A percentile compares a stretch with the other conserved stretches of the same genome.
Evolutionary conservation across 2,888 invertebrate species (phyloP).

Genomic region (Andrena praecox): DNA sequence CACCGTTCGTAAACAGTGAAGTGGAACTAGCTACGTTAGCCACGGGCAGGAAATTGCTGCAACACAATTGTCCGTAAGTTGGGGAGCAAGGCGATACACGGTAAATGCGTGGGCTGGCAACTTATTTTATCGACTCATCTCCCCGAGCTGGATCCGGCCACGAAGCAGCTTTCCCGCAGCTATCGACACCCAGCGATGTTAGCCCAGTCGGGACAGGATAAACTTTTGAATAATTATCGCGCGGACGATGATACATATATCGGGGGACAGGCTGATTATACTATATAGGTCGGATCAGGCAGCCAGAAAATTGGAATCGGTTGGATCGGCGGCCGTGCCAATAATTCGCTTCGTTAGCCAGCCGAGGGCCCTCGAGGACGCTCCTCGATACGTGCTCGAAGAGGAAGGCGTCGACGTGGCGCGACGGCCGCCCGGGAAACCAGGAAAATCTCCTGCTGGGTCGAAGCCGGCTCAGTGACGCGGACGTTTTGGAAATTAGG

Average conservation of each 20-base stretch:
- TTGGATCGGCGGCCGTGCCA: constrained; percentile 64
- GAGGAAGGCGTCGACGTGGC: constrained; percentile 43
- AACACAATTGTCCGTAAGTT: constrained; percentile 45
- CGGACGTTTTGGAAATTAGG: constrained; percentile 49
- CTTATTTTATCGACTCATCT: constrained; percentile 29
- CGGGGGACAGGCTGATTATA: constrained; percentile 58
- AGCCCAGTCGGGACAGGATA: constrained; percentile 52
- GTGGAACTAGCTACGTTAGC: constrained; percentile 31
- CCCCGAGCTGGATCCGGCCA: neutral
- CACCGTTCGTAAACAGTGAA: constrained; percentile 52
- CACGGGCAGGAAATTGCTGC: constrained; percentile 29
- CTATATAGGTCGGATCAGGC: constrained; percentile 72
- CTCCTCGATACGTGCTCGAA: constrained; percentile 51
- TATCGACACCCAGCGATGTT: neutral
- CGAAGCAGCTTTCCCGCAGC: neutral
- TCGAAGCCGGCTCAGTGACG: neutral
- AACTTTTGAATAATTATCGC: constrained; percentile 82
- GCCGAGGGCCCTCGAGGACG: constrained; percentile 59
- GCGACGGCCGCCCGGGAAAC: constrained; percentile 29
- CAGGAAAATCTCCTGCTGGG: constrained; percentile 26
- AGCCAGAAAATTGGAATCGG: constrained; percentile 79
- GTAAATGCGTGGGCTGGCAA: constrained; percentile 22
- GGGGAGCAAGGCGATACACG: constrained; percentile 9
- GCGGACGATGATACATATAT: constrained; percentile 72
- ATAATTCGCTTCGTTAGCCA: constrained; percentile 73